Conservation (phyloP, 2,113 vertebrate species). For the Pedionomus torquatus region DNA sequence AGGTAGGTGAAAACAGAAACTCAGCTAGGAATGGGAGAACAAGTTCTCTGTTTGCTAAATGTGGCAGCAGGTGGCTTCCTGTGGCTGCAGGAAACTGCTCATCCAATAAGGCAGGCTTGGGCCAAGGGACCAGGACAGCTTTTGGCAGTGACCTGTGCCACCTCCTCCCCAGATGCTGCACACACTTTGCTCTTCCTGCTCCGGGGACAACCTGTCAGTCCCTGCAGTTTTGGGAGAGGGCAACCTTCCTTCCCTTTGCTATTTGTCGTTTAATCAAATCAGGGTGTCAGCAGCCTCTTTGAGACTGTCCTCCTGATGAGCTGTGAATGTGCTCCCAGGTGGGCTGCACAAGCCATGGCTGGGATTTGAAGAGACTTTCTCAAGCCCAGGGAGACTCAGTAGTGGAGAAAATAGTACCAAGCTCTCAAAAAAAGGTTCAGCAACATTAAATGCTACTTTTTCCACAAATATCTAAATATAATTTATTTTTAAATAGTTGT, state of each 20-base stretch:
- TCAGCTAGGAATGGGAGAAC: neutral
- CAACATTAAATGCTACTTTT: neutral
- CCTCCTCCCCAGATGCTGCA: neutral
- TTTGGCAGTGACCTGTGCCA: fast-evolving
- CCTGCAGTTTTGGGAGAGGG: neutral
- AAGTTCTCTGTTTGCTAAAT: neutral
- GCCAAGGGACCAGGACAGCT: neutral
- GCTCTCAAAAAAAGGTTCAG: neutral
- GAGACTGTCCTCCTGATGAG: neutral
- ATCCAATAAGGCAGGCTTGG: neutral
- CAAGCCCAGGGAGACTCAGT: neutral
- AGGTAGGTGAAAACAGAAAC: neutral
- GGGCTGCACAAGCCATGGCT: neutral
- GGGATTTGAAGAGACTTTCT: neutral
- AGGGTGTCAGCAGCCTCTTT: neutral
- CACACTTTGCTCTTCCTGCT: neutral
- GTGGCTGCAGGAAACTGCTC: neutral
- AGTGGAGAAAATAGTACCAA: neutral
- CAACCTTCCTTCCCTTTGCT: neutral
- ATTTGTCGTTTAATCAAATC: neutral
- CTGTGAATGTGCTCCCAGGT: neutral
- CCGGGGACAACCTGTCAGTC: neutral
- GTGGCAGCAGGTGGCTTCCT: neutral
- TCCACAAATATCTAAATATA: neutral
- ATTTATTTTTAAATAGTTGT: neutral